phyloP scores from a whole-genome alignment of 2,113 vertebrate genomes.

The Centropristis striata region DNA sequence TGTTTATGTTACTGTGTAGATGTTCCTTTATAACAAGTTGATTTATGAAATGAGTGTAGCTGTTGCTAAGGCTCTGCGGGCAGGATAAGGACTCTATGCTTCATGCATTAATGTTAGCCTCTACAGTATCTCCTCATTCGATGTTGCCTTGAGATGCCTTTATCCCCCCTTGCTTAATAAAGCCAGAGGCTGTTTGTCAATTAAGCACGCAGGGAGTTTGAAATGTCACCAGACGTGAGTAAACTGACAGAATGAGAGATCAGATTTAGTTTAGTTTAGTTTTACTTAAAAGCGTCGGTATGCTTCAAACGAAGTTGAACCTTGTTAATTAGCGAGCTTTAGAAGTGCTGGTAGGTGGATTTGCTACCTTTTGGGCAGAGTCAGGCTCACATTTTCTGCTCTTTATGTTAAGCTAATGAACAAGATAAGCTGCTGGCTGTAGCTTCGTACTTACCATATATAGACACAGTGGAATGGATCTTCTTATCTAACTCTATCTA shows the following conservation, averaged over 20 bases:
- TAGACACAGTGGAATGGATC: neutral
- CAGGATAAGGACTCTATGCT: conserved; percentile 12
- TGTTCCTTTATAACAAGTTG: conserved; percentile 49
- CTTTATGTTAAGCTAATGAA: neutral
- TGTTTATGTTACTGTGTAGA: conserved; percentile 47
- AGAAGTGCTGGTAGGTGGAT: neutral
- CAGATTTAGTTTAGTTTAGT: too few species aligned
- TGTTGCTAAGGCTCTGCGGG: conserved; percentile 57
- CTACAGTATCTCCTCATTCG: conserved; percentile 19
- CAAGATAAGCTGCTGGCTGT: neutral
- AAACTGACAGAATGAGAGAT: conserved; percentile 23
- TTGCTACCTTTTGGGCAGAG: conserved; percentile 7
- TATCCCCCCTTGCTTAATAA: conserved; percentile 27
- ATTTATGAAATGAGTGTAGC: conserved; percentile 57
- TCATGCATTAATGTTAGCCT: conserved; percentile 39
- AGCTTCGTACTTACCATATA: neutral
- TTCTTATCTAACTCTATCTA: neutral
- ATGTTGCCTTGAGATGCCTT: conserved; percentile 42
- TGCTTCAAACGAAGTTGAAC: neutral
- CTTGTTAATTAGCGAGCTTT: neutral
- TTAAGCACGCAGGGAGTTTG: conserved; percentile 9
- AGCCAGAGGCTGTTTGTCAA: conserved; percentile 45
- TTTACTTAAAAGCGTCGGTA: neutral
- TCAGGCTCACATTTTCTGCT: neutral
- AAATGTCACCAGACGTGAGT: conserved; percentile 39